Evolutionary conservation across 2,888 invertebrate species (phyloP).

Genomic region (Brachylomia viminalis): DNA sequence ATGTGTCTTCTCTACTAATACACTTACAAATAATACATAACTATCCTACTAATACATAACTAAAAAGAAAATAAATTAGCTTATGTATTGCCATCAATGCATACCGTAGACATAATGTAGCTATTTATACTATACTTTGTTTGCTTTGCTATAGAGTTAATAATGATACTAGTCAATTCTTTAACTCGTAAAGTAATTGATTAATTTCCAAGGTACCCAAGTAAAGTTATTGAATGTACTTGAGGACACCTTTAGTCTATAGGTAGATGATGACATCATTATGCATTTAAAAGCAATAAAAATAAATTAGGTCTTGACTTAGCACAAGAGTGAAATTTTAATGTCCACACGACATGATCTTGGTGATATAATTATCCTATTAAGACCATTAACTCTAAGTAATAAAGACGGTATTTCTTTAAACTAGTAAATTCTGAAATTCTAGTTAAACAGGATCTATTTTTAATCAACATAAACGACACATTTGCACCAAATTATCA

Average conservation of each 20-base stretch:
- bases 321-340: conserved; percentile 33
- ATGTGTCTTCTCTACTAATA: background rate
- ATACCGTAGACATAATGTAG: background rate
- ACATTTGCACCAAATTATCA: conserved; percentile 59
- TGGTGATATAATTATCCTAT: conserved; percentile 32
- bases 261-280: conserved; percentile 38
- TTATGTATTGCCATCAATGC: background rate
- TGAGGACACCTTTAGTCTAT: conserved; percentile 26
- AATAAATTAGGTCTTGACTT: conserved; percentile 39
- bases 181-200: conserved; percentile 29
- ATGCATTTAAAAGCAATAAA: conserved; percentile 53
- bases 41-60: background rate
- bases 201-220: conserved; percentile 8
- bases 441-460: conserved; percentile 53
- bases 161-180: conserved; percentile 17
- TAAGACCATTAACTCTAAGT: conserved; percentile 13
- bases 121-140: background rate
- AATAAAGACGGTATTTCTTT: conserved; percentile 44
- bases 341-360: conserved; percentile 21
- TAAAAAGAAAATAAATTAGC: background rate
- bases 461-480: conserved; percentile 63
- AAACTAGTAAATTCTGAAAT: conserved; percentile 36
- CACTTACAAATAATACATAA: background rate
- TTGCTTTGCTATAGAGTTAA: conserved; percentile 2
- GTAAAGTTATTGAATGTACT: conserved; percentile 22